Percentiles rank a stretch among this genome's conserved stretches.
Conservation (phyloP, 2,888 invertebrate genomes). For the Tipula unca region DNA sequence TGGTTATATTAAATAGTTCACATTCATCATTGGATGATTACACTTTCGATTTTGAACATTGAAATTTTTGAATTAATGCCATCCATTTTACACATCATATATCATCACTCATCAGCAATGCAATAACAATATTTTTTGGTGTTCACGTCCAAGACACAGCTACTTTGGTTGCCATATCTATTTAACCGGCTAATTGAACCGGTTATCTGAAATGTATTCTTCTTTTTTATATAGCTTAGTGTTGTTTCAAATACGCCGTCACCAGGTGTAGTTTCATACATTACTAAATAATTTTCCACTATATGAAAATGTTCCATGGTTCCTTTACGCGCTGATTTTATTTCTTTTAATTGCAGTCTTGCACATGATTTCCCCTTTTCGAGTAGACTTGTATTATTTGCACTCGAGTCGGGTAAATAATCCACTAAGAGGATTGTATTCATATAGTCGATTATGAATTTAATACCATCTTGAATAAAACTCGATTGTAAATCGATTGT, state of each 20-base stretch:
- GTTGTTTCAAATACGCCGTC: slow-evolving; percentile 63
- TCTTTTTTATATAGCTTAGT: slow-evolving; percentile 42
- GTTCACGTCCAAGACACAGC: slow-evolving; percentile 46
- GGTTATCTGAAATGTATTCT: slow-evolving; percentile 42
- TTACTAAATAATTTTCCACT: slow-evolving; percentile 42
- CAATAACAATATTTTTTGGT: slow-evolving; percentile 53
- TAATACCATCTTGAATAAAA: slow-evolving; percentile 47
- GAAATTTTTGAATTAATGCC: too few relatives aligned
- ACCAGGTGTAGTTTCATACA: slow-evolving; percentile 59
- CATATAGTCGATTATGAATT: slow-evolving; percentile 34
- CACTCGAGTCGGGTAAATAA: background rate
- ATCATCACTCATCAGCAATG: too few relatives aligned
- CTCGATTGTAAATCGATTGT: slow-evolving; percentile 42
- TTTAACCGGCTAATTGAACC: slow-evolving; percentile 55
- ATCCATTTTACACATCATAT: background rate
- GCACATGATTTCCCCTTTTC: slow-evolving; percentile 40
- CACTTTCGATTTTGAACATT: too few relatives aligned
- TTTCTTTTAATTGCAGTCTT: slow-evolving; percentile 45
- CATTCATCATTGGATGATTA: too few relatives aligned
- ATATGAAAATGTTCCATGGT: background rate
- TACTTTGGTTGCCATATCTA: slow-evolving; percentile 44
- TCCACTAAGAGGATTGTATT: slow-evolving; percentile 27
- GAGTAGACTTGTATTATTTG: background rate
- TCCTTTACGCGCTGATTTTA: slow-evolving; percentile 46
- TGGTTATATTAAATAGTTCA: too few relatives aligned